phyloP scores from a whole-genome alignment of 1,140 invertebrate genomes.

The Andricus grossulariae region DNA sequence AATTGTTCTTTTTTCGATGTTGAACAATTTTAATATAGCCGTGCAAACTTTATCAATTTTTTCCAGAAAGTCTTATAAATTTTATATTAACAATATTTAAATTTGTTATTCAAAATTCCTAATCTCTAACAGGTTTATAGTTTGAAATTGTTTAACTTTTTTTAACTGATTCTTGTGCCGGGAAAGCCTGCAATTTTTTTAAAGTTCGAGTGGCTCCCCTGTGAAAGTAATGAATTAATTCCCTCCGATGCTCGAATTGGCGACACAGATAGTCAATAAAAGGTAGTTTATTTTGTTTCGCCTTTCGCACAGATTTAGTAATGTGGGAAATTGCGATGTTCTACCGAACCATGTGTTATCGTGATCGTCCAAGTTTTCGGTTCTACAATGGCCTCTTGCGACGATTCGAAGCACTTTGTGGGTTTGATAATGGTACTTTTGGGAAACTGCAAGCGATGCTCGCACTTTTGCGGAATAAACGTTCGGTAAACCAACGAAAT shows the following conservation, averaged over 20 bases:
- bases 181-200: too few relatives aligned
- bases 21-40: too few relatives aligned
- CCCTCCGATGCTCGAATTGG: not conserved
- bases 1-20: too few relatives aligned
- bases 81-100: too few relatives aligned
- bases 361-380: slow-evolving; percentile 64
- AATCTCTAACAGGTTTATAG: too few relatives aligned
- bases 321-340: slow-evolving; percentile 34
- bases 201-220: too few relatives aligned
- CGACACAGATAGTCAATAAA: not conserved
- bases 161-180: too few relatives aligned
- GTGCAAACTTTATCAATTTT: too few relatives aligned
- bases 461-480: slow-evolving; percentile 56
- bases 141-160: too few relatives aligned
- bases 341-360: slow-evolving; percentile 59
- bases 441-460: slow-evolving; percentile 59
- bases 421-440: slow-evolving; percentile 60
- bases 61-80: too few relatives aligned
- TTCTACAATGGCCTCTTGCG: slow-evolving; percentile 58
- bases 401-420: slow-evolving; percentile 56
- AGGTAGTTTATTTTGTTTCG: slow-evolving; percentile 9
- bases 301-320: slow-evolving; percentile 12
- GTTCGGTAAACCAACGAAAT: slow-evolving; percentile 46
- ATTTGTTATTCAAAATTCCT: too few relatives aligned
- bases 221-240: not conserved